Base-by-base conservation (phyloP, 2,888 invertebrate species). In the Drosophila diplacantha region DNA sequence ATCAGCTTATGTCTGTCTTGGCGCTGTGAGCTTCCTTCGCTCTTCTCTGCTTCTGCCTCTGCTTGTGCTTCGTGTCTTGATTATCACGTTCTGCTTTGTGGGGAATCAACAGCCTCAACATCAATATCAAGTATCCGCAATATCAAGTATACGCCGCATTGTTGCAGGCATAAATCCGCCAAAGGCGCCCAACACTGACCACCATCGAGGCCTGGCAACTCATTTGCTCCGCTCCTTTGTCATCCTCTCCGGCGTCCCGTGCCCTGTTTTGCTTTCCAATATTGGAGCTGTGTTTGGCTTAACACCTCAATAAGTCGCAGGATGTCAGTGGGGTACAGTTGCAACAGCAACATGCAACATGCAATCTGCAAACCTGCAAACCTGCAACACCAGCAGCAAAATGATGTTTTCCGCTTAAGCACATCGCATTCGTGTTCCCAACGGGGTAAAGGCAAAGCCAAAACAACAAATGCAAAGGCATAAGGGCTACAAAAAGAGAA, bases 401-500 rank as follows among this genome's bases (percentile, higher is more conserved):
- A 72, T 59, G 77, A 73, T 74, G 68, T 82, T 78, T 83, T 78
- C 80, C 78, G 78, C 80, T 82, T 76, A 78, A 82, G 80, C 80
- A 80, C 77, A 82, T 80, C 76, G 82, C 74, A 70, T 58, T 54
- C 32, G 61, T 39, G 20, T 18, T 34, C 58, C 72, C 62, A 72
- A 56, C 26, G 38, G 39, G 54, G 14, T n/a, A 22, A 39, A 22
- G 39, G 31, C 64, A 53, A 29, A 53, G 22, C 24, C 11, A 26
- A 49, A 39, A 14, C 24, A 39, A 22, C 39, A 37, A 18, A 9
- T 9, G 18, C 14, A 43, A 53, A 43, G 32, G 20, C 38, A 18
- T 41, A 24, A 16, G 26, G 39, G 22, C 24, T 18, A 16, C 8
- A 16, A 47, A 35, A 16, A 24, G 11, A 26, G 32, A 20, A 41